Evolutionary conservation across 2,888 invertebrate species (phyloP).

Genomic region (Cephus sareptanus): DNA sequence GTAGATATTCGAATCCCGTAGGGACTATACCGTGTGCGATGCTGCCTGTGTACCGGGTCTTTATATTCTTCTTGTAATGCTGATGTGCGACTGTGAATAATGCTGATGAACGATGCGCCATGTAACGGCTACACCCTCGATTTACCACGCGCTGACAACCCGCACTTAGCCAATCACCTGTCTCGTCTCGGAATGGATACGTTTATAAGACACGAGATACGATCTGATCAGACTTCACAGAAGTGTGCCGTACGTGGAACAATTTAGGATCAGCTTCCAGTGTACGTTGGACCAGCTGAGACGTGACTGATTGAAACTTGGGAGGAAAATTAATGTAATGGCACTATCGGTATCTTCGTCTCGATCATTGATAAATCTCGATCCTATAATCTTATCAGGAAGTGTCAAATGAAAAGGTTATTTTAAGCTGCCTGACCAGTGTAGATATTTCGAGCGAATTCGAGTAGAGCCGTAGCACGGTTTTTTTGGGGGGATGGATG

Average conservation of each 20-base stretch:
- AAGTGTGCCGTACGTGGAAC: not conserved
- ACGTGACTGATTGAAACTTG: not conserved
- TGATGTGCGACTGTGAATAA: conserved; percentile 23
- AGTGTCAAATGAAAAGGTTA: not conserved
- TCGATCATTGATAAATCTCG: not conserved
- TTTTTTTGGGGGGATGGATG: not conserved
- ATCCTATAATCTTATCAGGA: not conserved
- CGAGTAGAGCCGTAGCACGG: not conserved
- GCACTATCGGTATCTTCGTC: not conserved
- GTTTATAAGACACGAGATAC: not conserved
- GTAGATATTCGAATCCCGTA: conserved; percentile 5
- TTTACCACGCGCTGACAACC: not conserved
- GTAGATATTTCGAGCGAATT: not conserved
- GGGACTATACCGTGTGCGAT: not conserved
- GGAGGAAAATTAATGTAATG: not conserved
- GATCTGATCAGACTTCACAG: not conserved
- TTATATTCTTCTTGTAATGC: conserved; percentile 12
- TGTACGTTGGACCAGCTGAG: not conserved
- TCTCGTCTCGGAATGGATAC: not conserved
- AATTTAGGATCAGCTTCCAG: not conserved
- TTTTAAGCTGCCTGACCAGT: not conserved
- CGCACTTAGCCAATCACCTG: not conserved
- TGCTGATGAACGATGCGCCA: conserved; percentile 22
- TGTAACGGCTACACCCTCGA: not conserved
- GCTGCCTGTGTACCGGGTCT: not conserved